These are phyloP conservation scores for Ectemnius cavifrons DNA, from an alignment of 2,888 invertebrate genomes.

Conservation along the genomic window DNA sequence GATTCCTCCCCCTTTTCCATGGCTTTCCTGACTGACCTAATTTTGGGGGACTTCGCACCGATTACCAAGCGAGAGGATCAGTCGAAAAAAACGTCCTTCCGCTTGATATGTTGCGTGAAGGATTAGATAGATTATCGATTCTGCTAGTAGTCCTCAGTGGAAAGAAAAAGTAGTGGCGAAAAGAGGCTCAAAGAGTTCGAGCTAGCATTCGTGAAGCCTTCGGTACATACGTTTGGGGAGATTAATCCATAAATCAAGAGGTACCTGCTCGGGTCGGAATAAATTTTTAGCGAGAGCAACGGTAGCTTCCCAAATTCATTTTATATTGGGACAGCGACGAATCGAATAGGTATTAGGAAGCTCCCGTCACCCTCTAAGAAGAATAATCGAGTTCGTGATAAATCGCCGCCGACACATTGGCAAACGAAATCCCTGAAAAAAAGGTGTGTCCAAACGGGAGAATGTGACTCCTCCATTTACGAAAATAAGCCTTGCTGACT, in stretches of 20 bases:
- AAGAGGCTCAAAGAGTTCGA: conserved; percentile 29
- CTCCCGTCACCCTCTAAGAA: conserved; percentile 17
- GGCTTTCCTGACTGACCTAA: conserved; percentile 41
- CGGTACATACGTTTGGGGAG: conserved; percentile 24
- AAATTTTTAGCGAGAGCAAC: neutral
- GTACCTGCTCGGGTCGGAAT: conserved; percentile 8
- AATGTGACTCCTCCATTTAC: conserved; percentile 49
- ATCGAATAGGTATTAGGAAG: conserved; percentile 8
- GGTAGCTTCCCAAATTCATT: neutral
- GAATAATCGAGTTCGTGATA: conserved; percentile 43
- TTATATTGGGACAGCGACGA: conserved; percentile 11
- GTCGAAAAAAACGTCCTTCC: conserved; percentile 65
- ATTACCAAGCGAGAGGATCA: conserved; percentile 60
- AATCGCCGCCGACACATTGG: conserved; percentile 35
- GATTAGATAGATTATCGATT: conserved; percentile 76
- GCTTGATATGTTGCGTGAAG: conserved; percentile 70
- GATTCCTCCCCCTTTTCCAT: conserved; percentile 22
- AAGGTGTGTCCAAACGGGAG: conserved; percentile 18
- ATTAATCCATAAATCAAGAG: conserved; percentile 33
- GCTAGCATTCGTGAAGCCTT: conserved; percentile 43
- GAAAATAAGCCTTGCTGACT: conserved; percentile 38
- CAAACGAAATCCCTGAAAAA: conserved; percentile 30
- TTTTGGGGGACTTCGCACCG: conserved; percentile 62
- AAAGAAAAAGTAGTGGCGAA: conserved; percentile 53
- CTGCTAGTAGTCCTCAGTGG: conserved; percentile 54